Evolutionary conservation across 92 coral and sea anemone species (phyloP), one percentile per base, ranked within the genome.

Genomic region (Nematostella vectensis): DNA sequence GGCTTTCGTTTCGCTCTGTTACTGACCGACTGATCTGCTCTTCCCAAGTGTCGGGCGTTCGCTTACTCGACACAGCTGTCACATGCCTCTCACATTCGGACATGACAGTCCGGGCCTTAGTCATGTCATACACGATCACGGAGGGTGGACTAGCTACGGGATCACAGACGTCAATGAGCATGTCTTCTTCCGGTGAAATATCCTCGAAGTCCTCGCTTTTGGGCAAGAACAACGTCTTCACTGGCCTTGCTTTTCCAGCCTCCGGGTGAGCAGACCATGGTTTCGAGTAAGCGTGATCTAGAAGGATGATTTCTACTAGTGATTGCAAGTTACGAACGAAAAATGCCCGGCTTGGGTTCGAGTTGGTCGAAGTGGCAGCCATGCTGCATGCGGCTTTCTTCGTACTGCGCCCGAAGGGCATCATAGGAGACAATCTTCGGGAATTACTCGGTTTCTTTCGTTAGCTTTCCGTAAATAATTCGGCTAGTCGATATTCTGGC

Each of bases 41-140:
- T 68, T 93, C 99, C 99, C 99, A 93, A 27, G 99, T 93, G 54
- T 93, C 99, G 17, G 99, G 99, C 11, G 99, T 93, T 63, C 82
- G 70, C 61, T 77, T 93, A 61, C 99, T 93, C 8, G 91, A 80
- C 4, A 71, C 93, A 79, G 78, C 68, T 20, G 87, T 82, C n/a
- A 86, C 99, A 43, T 71, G 87, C 73, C 79, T 93, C 62, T 93
- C 99, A 49, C 99, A 93, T 50, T 93, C 99, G 47, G 87, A 83
- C 99, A 93, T 93, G 12, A 75, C 93, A 30, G 87, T 55, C 64
- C 71, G 85, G 13, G 99, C 94, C 39, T 93, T 93, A 12, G 86
- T 77, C 15, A 78, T 85, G 49, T 93, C 99, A 49, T 85, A 93
- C 62, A 79, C 77, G 37, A 93, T 78, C 48, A 59, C 78, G 21